Base-by-base conservation (phyloP, 1,140 invertebrate species). In the Chlorops oryzae region DNA sequence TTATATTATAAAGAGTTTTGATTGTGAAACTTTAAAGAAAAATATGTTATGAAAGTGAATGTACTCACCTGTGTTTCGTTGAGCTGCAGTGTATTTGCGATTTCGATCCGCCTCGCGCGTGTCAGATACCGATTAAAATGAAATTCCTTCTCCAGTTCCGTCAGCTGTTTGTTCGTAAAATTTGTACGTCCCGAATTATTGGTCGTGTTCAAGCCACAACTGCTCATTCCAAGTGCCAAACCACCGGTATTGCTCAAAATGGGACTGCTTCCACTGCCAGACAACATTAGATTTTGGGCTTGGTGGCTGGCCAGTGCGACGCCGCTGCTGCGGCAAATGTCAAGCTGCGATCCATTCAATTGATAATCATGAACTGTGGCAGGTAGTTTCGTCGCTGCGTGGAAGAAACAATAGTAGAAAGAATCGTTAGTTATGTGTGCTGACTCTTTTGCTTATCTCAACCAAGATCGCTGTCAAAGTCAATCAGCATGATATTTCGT, bases 71-170 rank as follows among this genome's bases (percentile, higher is more conserved):
- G 92, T 0, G 96, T 98, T 71, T 99, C 96, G 73, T 98, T 98
- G 4, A 99, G 81, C 66, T 95, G 90, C 15, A 99, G 75, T 2
- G 92, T 86, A 1, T 92, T 90, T 0, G 96, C 96, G 56, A 99
- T 99, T 75, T 99, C 96, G 60, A 98, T 97, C 56, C 96, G 80
- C 58, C 96, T 77, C 6, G 93, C 95, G 55, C 96, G 78, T 3
- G 95, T 98, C 61, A 99, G 81, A 78, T 99, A 99, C 76, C 97
- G 97, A 77, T 98, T 98, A 75, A 96, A 98, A 75, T 99, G 95
- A 74, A 98, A 99, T 75, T 99, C 96, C 72, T 99, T 99, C 72
- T 98, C 96, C 56, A 98, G 78, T 75, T 98, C 96, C 1, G 95
- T 98, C 41, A 99, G 81, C 73, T 99, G 96, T 74, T 98, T 98